Conservation (phyloP, 2,888 invertebrate species). For the Ditylenchus weischeri region DNA sequence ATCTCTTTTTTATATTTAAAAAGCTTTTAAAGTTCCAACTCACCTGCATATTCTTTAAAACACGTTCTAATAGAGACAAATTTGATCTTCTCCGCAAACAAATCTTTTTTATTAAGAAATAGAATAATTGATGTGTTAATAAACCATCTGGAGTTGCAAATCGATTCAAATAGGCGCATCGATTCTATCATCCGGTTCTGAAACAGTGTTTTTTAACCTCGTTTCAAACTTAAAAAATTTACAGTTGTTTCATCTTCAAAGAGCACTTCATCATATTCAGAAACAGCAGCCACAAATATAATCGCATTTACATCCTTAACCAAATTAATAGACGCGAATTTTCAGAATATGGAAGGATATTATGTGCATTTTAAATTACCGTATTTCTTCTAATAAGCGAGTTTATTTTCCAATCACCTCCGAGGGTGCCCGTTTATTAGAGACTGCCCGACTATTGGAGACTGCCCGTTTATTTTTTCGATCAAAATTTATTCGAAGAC, state of each 20-base stretch:
- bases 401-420: no score
- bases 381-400: no score
- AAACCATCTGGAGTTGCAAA: constrained; percentile 57
- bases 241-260: constrained; percentile 99
- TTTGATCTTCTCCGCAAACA: constrained; percentile 53
- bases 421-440: no score
- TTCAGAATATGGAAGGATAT: no score
- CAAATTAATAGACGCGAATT: constrained; percentile 2
- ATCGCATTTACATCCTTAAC: constrained; percentile 64
- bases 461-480: no score
- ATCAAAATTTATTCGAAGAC: no score
- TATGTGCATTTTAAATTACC: no score
- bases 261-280: constrained; percentile 72
- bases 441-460: no score
- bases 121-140: constrained; percentile 54
- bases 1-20: no score
- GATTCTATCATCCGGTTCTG: constrained; percentile 58
- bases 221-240: constrained; percentile 33
- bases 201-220: constrained; percentile 10
- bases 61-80: constrained; percentile 40
- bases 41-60: constrained; percentile 54
- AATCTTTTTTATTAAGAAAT: constrained; percentile 55
- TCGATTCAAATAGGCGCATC: constrained; percentile 56
- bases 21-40: neutral
- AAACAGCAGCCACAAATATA: constrained; percentile 99